A percentile compares a stretch with the other conserved stretches of the same genome.
phyloP scores from a whole-genome alignment of 2,888 invertebrate genomes.

The Blastobasis lacticolella region DNA sequence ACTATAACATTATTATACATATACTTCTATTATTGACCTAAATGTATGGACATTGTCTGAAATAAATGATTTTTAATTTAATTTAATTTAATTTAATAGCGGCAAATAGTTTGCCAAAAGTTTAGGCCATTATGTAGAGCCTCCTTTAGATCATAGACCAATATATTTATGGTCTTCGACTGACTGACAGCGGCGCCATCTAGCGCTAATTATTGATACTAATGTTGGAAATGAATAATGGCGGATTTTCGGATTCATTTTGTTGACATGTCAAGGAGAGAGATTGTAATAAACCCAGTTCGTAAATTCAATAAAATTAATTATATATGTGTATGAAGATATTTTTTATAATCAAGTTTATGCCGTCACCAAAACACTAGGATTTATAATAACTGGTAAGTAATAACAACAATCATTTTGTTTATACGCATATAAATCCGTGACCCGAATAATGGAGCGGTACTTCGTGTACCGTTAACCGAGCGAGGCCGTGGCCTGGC shows the following conservation, averaged over 20 bases:
- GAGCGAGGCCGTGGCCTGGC: slow-evolving; percentile 22
- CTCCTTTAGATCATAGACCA: no score
- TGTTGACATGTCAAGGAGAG: slow-evolving; percentile 42
- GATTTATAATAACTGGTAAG: slow-evolving; percentile 30
- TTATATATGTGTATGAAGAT: slow-evolving; percentile 14
- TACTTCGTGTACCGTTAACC: slow-evolving; percentile 55
- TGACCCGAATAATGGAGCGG: slow-evolving; percentile 10
- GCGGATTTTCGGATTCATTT: slow-evolving; percentile 42
- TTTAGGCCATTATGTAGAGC: no score
- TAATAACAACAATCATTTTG: slow-evolving; percentile 25
- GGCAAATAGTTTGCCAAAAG: no score
- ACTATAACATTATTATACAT: no score
- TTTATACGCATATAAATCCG: slow-evolving; percentile 39
- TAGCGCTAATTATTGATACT: slow-evolving; percentile 34
- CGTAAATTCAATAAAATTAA: slow-evolving; percentile 19
- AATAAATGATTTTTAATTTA: no score
- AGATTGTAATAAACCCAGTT: slow-evolving; percentile 31
- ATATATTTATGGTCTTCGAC: no score
- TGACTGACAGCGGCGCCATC: slow-evolving; percentile 38
- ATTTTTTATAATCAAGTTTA: slow-evolving; percentile 3
- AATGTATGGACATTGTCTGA: no score
- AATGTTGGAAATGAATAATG: slow-evolving; percentile 40
- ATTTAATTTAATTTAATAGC: no score
- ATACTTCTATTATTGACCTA: no score
- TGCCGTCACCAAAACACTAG: no score